Percentiles rank a stretch among this genome's conserved stretches.
phyloP scores from a whole-genome alignment of 2,113 vertebrate genomes.

The Acanthisitta chloris region DNA sequence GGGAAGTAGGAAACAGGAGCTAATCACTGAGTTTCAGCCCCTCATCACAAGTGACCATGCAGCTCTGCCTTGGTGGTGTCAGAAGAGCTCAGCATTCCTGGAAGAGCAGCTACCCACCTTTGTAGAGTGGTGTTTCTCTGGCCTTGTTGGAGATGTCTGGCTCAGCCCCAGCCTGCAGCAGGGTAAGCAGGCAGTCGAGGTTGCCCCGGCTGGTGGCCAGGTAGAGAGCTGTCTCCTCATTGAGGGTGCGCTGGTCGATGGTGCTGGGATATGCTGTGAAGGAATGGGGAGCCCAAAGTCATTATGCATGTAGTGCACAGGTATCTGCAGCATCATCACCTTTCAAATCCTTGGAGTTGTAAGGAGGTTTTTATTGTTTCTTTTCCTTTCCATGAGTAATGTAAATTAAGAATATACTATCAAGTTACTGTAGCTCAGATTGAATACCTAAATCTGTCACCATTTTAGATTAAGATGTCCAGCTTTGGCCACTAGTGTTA shows the following conservation, averaged over 20 bases:
- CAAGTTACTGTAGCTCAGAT: not conserved
- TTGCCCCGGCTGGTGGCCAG: conserved; percentile 76
- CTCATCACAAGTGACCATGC: not conserved
- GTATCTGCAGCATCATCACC: not conserved
- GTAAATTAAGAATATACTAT: not conserved
- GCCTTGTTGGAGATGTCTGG: conserved; percentile 81
- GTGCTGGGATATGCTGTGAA: conserved; percentile 79
- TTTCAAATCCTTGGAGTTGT: not conserved
- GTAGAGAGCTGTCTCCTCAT: conserved; percentile 83
- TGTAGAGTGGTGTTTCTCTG: conserved; percentile 88
- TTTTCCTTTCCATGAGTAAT: not conserved
- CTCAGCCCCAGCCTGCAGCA: conserved; percentile 86
- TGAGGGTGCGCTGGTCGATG: conserved; percentile 83
- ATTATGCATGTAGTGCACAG: not conserved
- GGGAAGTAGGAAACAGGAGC: not conserved
- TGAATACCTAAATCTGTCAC: not conserved
- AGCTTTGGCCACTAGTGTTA: not conserved
- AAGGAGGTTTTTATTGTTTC: not conserved
- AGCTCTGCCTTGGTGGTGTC: not conserved
- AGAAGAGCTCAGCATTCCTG: not conserved
- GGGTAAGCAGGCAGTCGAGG: conserved; percentile 71
- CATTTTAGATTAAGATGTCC: not conserved
- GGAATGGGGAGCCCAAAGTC: not conserved
- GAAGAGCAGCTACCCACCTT: conserved; percentile 72
- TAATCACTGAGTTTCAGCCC: not conserved